Percentiles rank a stretch among this genome's conserved stretches.
Conservation (phyloP, 2,113 vertebrate genomes). For the Neodontobutis hainanensis region DNA sequence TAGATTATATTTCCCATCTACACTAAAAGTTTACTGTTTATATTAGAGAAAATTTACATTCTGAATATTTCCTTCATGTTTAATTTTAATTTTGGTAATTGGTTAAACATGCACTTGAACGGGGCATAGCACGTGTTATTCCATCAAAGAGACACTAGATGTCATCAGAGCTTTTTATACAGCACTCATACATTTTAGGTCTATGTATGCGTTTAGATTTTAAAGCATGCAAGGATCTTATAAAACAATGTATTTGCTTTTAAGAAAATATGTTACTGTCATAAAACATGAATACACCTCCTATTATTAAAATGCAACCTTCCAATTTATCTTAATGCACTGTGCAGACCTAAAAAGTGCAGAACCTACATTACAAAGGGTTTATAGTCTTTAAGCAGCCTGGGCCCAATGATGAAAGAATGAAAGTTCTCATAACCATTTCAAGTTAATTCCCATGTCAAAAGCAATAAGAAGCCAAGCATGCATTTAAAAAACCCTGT, state of each 20-base stretch:
- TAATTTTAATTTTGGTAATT: not conserved
- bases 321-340: not conserved
- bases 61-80: constrained; percentile 30
- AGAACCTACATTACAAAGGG: constrained; percentile 1
- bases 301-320: not conserved
- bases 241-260: not conserved
- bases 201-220: not conserved
- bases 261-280: not conserved
- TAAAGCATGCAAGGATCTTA: not conserved
- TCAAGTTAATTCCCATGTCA: constrained; percentile 28
- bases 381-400: constrained; percentile 11
- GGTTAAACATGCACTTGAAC: constrained; percentile 21
- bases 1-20: not conserved
- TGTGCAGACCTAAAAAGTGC: not conserved
- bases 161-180: constrained; percentile 15
- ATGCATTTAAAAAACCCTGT: constrained; percentile 27
- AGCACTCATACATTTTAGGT: too few species aligned
- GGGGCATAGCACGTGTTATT: constrained; percentile 26
- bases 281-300: not conserved
- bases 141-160: constrained; percentile 49
- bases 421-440: constrained; percentile 16
- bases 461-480: constrained; percentile 34
- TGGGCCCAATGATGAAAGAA: constrained; percentile 26
- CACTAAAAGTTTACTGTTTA: not conserved
- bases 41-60: constrained; percentile 13